Conservation (phyloP, 2,113 vertebrate species). For the Sigmodon hispidus region DNA sequence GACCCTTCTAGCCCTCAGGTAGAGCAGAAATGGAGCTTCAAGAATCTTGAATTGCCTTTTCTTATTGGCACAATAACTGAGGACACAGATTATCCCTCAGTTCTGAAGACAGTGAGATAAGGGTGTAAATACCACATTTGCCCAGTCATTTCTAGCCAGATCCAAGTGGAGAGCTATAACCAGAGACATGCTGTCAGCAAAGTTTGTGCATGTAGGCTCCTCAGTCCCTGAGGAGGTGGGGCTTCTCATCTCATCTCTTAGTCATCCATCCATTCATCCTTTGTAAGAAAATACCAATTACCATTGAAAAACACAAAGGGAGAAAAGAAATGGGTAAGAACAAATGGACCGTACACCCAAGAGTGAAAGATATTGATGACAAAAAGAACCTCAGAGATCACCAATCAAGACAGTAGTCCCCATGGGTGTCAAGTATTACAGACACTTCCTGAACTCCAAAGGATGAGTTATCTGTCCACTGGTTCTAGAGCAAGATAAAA, state of each 20-base stretch:
- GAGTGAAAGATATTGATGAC: not conserved
- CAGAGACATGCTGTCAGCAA: not conserved
- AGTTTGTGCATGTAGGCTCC: not conserved
- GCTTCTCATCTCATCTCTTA: not conserved
- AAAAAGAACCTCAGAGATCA: not conserved
- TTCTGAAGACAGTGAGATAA: not conserved
- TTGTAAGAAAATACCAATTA: not conserved
- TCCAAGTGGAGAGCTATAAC: not conserved
- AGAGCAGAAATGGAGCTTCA: not conserved
- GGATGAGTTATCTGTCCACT: no score
- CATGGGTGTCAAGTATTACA: not conserved
- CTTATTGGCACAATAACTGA: not conserved
- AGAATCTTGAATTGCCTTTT: not conserved
- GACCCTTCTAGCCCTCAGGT: not conserved
- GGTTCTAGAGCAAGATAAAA: not conserved
- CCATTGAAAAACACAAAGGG: not conserved
- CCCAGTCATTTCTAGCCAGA: not conserved
- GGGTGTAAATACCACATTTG: not conserved
- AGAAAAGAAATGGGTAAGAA: not conserved
- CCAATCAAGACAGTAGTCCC: not conserved
- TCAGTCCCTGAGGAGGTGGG: not conserved
- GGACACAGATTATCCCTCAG: fast-evolving
- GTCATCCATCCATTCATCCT: not conserved
- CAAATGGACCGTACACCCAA: not conserved
- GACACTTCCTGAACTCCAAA: not conserved